phyloP scores from a whole-genome alignment of 2,113 vertebrate genomes.

The Rostratula benghalensis region DNA sequence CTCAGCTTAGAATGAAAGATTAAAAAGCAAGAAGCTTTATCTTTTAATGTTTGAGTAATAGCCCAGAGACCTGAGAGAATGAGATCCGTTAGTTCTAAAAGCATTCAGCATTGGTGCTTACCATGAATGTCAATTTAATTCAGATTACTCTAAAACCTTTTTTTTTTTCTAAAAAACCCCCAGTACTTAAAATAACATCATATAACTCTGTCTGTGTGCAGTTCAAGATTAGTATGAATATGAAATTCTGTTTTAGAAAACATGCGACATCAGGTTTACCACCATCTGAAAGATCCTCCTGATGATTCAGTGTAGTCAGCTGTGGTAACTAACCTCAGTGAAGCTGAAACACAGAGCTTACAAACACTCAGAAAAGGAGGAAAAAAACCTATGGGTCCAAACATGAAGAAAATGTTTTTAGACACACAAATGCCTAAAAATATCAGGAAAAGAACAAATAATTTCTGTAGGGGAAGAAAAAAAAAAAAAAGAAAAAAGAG shows the following conservation, averaged over 20 bases:
- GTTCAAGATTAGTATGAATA: neutral
- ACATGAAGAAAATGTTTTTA: neutral
- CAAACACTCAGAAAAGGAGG: neutral
- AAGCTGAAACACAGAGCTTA: neutral
- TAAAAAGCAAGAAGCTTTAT: neutral
- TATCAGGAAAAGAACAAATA: neutral
- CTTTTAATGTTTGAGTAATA: neutral
- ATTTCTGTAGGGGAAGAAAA: neutral
- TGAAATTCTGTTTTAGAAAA: neutral
- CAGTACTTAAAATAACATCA: neutral
- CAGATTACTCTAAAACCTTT: neutral
- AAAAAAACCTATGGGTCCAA: rapidly evolving
- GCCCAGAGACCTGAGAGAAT: neutral
- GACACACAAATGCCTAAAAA: neutral
- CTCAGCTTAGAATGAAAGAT: neutral
- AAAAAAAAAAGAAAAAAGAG: neutral
- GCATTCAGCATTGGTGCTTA: neutral
- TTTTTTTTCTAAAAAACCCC: no score
- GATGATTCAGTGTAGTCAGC: neutral
- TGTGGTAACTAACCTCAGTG: neutral
- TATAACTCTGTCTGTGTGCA: neutral
- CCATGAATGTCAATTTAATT: neutral
- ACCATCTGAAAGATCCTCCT: neutral
- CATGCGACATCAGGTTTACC: neutral
- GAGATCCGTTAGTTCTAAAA: neutral